Base-by-base conservation (phyloP, 2,888 invertebrate genomes). In the Cheilosia variabilis region DNA sequence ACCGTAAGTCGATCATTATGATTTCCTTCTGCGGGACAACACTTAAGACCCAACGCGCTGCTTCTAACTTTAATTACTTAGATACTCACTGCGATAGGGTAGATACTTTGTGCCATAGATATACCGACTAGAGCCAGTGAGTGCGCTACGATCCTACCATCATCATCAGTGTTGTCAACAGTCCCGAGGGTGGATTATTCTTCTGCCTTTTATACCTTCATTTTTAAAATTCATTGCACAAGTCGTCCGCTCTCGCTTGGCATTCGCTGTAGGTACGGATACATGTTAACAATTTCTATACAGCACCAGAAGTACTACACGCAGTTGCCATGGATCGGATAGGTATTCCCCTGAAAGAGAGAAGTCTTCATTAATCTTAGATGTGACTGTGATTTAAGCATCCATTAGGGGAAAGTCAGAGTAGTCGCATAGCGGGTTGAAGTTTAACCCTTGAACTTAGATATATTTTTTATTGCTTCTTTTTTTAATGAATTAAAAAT, bases 381-480 rank as follows among this genome's bases (percentile, higher is more conserved):
- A 86, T 81, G 86, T 86, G 86, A 86, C 81, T 86, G 86, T 77
- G 86, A 86, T 86, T 86, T 86, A 81, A 86, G 76, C 72, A 86
- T 81, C 81, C 76, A 86, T 86, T 86, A 86, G 72, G 77, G 81
- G 72, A 73, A 68, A 60, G 43, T 22, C 50, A 34, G 13, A 50
- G 55, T 63, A 45, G 45, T 45, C 47, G 47, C 9, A 13, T 31
- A 37, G 37, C 65, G 72, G 73, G 75, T 65, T 80, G 62, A 86
- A 86, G 72, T 81, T 86, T 77, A 86, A 86, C 81, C 86, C 86
- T 80, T 86, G 81, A 86, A 81, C 86, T 77, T 86, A 63, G 62
- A 58, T 41, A 22, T 15, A 13, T 15, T 50, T 34, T 41, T 34
- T 52, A 19, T 24, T 52, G 27, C 41, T 43, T 65, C 10, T 45